Conservation (phyloP, 92 coral and sea anemone species). For the Umimayanthus chanpuru region DNA sequence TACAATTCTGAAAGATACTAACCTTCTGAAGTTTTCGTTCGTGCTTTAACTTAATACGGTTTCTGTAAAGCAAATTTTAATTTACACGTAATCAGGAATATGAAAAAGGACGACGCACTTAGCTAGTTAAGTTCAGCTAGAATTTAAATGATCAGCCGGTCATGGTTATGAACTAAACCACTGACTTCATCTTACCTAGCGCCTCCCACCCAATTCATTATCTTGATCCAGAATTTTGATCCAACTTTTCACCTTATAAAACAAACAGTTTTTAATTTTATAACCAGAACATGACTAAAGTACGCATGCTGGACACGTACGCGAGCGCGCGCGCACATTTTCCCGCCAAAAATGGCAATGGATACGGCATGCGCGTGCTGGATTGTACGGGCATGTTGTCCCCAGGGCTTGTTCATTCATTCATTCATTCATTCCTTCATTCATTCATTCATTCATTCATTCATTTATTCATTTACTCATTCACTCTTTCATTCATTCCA, state of each 20-base stretch:
- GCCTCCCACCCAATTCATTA: slow-evolving; percentile 47
- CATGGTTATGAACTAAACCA: background rate
- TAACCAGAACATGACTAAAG: background rate
- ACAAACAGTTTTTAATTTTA: background rate
- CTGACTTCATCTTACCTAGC: slow-evolving; percentile 34
- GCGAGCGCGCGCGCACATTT: background rate
- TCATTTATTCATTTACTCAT: too few relatives aligned
- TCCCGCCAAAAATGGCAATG: slow-evolving; percentile 9
- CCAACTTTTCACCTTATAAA: background rate
- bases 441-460: too few relatives aligned
- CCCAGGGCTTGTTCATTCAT: too few relatives aligned
- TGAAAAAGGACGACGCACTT: background rate
- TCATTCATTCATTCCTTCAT: too few relatives aligned
- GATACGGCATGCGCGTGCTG: background rate
- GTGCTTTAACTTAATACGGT: slow-evolving; percentile 35
- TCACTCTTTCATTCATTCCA: too few relatives aligned
- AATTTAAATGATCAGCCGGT: background rate
- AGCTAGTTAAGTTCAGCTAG: background rate
- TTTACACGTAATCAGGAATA: background rate
- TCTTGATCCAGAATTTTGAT: background rate
- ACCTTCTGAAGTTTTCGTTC: slow-evolving; percentile 44
- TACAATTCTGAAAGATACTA: background rate
- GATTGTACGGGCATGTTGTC: background rate
- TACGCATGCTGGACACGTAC: background rate
- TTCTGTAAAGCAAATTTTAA: slow-evolving; percentile 3